phyloP scores from a whole-genome alignment of 2,797 vertebrate genomes.

The Enteromius viviparus region DNA sequence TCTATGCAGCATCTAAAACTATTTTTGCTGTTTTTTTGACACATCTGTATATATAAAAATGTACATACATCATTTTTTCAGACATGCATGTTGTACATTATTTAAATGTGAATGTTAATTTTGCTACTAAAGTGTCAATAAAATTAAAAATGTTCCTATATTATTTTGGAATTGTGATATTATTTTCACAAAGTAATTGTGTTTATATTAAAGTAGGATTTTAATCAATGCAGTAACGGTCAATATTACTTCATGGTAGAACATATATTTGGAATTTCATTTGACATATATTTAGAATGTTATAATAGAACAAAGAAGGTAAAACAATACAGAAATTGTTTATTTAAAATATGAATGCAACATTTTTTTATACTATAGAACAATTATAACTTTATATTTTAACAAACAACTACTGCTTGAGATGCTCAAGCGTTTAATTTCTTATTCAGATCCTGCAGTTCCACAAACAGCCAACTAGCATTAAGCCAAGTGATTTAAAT shows the following conservation, averaged over 20 bases:
- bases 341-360: background rate
- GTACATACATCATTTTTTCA: slow-evolving; percentile 61
- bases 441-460: background rate
- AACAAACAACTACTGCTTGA: background rate
- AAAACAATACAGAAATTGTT: background rate
- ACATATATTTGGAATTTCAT: background rate
- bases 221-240: background rate
- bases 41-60: slow-evolving; percentile 66
- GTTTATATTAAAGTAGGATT: background rate
- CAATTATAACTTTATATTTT: background rate
- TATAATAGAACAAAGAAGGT: background rate
- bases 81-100: slow-evolving; percentile 74
- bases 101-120: slow-evolving; percentile 77
- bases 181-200: background rate
- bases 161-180: slow-evolving; percentile 30
- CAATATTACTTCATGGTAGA: background rate
- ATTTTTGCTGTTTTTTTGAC: slow-evolving; percentile 36
- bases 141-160: slow-evolving; percentile 61
- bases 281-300: background rate
- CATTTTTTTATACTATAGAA: background rate
- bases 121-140: slow-evolving; percentile 74
- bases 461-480: background rate
- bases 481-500: background rate
- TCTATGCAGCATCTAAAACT: background rate
- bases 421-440: background rate